Percentiles rank a stretch among this genome's conserved stretches.
These are phyloP conservation scores for Chesias legatella DNA, from an alignment of 2,888 invertebrate species.

Conservation along the genomic window DNA sequence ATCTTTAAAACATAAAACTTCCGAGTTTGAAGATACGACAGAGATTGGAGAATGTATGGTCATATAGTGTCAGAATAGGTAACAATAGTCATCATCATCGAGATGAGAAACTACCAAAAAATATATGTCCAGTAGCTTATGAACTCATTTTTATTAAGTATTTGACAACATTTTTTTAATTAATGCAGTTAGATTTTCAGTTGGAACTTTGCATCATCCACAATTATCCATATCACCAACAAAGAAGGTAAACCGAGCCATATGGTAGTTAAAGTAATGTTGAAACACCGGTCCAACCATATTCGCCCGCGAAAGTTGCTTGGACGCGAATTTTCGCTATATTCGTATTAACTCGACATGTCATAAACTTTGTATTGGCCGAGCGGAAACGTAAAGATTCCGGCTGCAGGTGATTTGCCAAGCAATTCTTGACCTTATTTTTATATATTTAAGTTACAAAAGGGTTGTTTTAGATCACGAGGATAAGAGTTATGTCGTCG, in stretches of 20 bases:
- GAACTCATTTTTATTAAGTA: too few species aligned
- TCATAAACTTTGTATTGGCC: constrained; percentile 42
- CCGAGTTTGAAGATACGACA: not conserved
- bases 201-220: too few species aligned
- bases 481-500: constrained; percentile 26
- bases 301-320: constrained; percentile 66
- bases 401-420: constrained; percentile 4
- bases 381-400: constrained; percentile 14
- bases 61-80: too few species aligned
- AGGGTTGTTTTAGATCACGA: constrained; percentile 10
- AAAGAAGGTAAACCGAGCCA: constrained; percentile 29
- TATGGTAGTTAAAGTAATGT: constrained; percentile 35
- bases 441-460: not conserved
- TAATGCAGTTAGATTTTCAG: too few species aligned
- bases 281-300: constrained; percentile 58
- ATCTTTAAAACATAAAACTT: too few species aligned
- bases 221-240: too few species aligned
- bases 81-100: too few species aligned
- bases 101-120: too few species aligned
- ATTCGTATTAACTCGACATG: constrained; percentile 48
- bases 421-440: constrained; percentile 11
- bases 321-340: constrained; percentile 55
- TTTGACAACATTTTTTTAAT: too few species aligned
- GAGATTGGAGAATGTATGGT: too few species aligned
- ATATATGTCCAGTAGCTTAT: too few species aligned